phyloP scores from a whole-genome alignment of 2,888 invertebrate species.

The Scrobipalpa costella region DNA sequence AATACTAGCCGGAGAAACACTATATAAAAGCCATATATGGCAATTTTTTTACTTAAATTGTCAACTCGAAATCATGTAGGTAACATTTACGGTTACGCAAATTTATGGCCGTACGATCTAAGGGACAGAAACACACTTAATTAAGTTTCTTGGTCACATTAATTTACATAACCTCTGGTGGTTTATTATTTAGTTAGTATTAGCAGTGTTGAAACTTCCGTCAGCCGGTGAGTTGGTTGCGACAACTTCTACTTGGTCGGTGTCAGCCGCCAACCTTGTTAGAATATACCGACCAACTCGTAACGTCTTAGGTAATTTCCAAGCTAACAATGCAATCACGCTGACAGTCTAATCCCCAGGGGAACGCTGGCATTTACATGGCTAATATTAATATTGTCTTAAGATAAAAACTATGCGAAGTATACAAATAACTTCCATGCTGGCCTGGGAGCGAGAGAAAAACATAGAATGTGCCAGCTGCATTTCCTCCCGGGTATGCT shows the following conservation, averaged over 20 bases:
- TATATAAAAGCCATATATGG: not conserved
- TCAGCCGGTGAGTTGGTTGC: constrained; percentile 47
- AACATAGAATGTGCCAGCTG: no score
- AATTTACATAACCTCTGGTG: constrained; percentile 59
- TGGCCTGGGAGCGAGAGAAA: no score
- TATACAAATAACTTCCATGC: no score
- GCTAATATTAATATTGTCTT: constrained; percentile 31
- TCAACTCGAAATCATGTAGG: not conserved
- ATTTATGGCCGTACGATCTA: no score
- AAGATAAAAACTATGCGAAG: constrained; percentile 19
- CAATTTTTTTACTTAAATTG: not conserved
- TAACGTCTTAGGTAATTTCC: constrained; percentile 65
- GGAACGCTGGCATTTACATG: constrained; percentile 37
- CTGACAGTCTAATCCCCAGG: constrained; percentile 46
- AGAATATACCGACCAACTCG: constrained; percentile 51
- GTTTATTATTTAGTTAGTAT: constrained; percentile 61
- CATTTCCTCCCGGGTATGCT: no score
- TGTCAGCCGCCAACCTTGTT: constrained; percentile 63
- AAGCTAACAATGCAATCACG: constrained; percentile 39
- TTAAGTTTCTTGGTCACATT: constrained; percentile 44
- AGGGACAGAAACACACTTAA: constrained; percentile 25
- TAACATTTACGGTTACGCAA: constrained; percentile 25
- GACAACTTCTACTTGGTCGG: constrained; percentile 58
- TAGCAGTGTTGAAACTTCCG: constrained; percentile 70
- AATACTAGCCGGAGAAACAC: constrained; percentile 13